Percentiles rank a stretch among this genome's conserved stretches.
These are phyloP conservation scores for Cacoxenus indagator DNA, from an alignment of 2,888 invertebrate species.

Conservation along the genomic window DNA sequence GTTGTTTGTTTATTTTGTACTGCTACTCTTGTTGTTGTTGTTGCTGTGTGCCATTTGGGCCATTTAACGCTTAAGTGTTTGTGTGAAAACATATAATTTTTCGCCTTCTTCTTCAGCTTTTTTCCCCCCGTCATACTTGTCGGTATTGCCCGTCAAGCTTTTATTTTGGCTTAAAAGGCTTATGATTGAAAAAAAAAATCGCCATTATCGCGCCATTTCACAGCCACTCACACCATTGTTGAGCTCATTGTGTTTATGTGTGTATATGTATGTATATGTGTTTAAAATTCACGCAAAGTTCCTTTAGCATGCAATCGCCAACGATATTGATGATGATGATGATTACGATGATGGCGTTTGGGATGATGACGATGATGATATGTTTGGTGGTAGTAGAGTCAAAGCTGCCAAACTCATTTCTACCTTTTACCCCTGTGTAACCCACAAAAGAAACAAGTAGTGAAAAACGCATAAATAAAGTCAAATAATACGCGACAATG, in stretches of 20 bases:
- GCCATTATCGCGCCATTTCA: conserved; percentile 49
- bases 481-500: conserved; percentile 62
- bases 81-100: conserved; percentile 11
- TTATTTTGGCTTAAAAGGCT: conserved; percentile 58
- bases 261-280: conserved; percentile 42
- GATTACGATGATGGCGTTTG: background rate
- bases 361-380: background rate
- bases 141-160: background rate
- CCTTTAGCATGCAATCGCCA: conserved; percentile 52
- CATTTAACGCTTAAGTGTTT: background rate
- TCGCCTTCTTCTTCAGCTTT: background rate
- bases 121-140: background rate
- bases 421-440: conserved; percentile 45
- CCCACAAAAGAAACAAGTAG: conserved; percentile 58
- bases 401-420: background rate
- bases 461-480: conserved; percentile 64
- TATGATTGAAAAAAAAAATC: conserved; percentile 27
- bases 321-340: background rate
- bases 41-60: background rate
- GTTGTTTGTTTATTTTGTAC: conserved; percentile 37
- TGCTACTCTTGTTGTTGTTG: conserved; percentile 3
- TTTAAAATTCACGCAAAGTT: conserved; percentile 63
- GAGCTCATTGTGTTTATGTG: background rate
- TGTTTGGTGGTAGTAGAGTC: background rate
- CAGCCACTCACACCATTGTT: conserved; percentile 6